phyloP scores from a whole-genome alignment of 2,113 vertebrate species.

The Synchiropus splendidus region DNA sequence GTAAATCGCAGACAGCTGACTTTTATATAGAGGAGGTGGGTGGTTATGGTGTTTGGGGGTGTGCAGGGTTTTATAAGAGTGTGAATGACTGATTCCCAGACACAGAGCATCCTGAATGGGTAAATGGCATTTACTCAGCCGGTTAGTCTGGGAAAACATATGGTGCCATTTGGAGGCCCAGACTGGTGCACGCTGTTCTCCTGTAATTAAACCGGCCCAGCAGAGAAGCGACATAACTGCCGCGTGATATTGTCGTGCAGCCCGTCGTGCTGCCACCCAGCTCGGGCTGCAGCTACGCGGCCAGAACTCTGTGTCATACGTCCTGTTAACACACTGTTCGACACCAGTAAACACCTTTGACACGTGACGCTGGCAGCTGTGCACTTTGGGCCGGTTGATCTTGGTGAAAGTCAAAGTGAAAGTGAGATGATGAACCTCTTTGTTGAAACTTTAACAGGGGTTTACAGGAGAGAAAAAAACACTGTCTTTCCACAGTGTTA shows the following conservation, averaged over 20 bases:
- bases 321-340: slow-evolving; percentile 61
- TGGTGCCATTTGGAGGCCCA: slow-evolving; percentile 88
- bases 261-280: slow-evolving; percentile 24
- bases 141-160: slow-evolving; percentile 88
- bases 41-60: slow-evolving; percentile 26
- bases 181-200: slow-evolving; percentile 84
- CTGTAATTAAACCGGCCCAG: slow-evolving; percentile 90
- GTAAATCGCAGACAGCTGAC: slow-evolving; percentile 45
- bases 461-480: no score
- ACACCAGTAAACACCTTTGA: slow-evolving; percentile 47
- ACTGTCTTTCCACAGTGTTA: no score
- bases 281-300: slow-evolving; percentile 45
- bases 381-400: slow-evolving; percentile 16
- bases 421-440: no score
- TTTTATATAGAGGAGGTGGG: slow-evolving; percentile 48
- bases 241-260: slow-evolving; percentile 40
- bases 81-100: slow-evolving; percentile 63
- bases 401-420: no score
- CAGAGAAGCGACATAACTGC: slow-evolving; percentile 64
- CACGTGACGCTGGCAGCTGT: slow-evolving; percentile 58
- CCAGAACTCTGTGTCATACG: slow-evolving; percentile 48
- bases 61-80: slow-evolving; percentile 59
- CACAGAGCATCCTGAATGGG: slow-evolving; percentile 64
- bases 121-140: slow-evolving; percentile 72
- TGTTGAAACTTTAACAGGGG: no score